Base-by-base conservation (phyloP, 2,888 invertebrate genomes). In the Coleophora deauratella region DNA sequence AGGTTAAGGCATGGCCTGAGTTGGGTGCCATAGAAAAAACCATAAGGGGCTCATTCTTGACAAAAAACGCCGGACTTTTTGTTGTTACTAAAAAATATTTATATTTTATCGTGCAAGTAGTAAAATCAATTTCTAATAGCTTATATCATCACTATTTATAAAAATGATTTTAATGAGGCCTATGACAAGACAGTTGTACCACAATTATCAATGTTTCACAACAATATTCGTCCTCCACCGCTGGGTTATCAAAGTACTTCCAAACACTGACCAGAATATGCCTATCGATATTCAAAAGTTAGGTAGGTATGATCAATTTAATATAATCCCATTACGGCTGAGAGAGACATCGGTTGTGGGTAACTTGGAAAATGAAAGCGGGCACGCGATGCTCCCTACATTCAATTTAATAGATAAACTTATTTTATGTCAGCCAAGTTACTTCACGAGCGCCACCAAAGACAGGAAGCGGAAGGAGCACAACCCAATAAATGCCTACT, bases 391-490 rank as follows among this genome's bases (percentile, higher is more conserved):
- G 65, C 44, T 33, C 48, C 54, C 59, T 57, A 54, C 73, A 78
- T 78, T 80, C 75, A 80, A 81, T 82, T 78, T 78, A 72, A 72
- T 75, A 76, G 69, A 67, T 60, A 71, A 78, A 77, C 71, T 76
- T 79, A 74, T 72, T 74, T 72, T 68, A 73, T 71, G 69, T 66
- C 59, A 59, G 55, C 62, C 49, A 52, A 49, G 61, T 66, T 64
- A 64, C 69, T 62, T 66, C 74, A 76, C 75, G 78, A 55, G 71
- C 62, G 21, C 6, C 21, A 21, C 21, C 6, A 21, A 6, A 21
- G 21, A 21, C 21, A 21, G 21, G 21, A 21, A 21, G 21, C 21
- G 21, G 21, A 4, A 21, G 3, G 6, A 21, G 21, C 21, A 4
- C 21, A 21, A 21, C 21, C 21, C 21, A 21, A 21, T 21, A 21